Evolutionary conservation across 2,888 invertebrate species (phyloP).

Genomic region (Calliphora vomitoria): DNA sequence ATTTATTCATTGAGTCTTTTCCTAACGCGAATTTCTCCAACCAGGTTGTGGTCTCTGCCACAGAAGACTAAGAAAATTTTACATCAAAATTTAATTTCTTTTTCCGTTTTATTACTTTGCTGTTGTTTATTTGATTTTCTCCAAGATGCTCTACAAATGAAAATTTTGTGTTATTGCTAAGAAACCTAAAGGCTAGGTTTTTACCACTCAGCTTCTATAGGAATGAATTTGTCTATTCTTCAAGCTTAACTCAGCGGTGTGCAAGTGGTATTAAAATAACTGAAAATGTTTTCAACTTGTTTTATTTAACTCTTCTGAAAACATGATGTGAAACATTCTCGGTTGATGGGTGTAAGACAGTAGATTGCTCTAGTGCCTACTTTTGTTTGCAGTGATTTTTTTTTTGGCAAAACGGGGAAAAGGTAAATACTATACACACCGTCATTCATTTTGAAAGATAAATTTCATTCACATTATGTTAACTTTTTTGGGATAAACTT

Average conservation of each 20-base stretch:
- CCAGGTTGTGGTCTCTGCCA: conserved; percentile 59
- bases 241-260: neutral
- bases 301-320: conserved; percentile 19
- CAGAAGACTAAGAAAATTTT: conserved; percentile 50
- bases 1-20: conserved; percentile 67
- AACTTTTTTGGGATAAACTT: conserved; percentile 56
- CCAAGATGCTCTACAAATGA: conserved; percentile 22
- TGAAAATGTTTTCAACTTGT: conserved; percentile 16
- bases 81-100: conserved; percentile 70
- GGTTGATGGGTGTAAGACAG: conserved; percentile 51
- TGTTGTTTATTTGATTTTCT: conserved; percentile 18
- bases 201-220: neutral
- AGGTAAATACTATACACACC: conserved; percentile 31
- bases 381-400: conserved; percentile 57
- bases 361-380: conserved; percentile 55
- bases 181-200: neutral
- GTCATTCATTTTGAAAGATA: conserved; percentile 42
- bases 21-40: conserved; percentile 37
- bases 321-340: conserved; percentile 29
- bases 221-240: neutral
- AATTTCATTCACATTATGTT: conserved; percentile 63
- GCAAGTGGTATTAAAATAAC: neutral
- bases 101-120: conserved; percentile 22
- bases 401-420: neutral
- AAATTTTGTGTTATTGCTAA: conserved; percentile 43